A percentile compares a stretch with the other conserved stretches of the same genome.
Conservation (phyloP, 2,888 invertebrate species). For the Leptopilina syphax region DNA sequence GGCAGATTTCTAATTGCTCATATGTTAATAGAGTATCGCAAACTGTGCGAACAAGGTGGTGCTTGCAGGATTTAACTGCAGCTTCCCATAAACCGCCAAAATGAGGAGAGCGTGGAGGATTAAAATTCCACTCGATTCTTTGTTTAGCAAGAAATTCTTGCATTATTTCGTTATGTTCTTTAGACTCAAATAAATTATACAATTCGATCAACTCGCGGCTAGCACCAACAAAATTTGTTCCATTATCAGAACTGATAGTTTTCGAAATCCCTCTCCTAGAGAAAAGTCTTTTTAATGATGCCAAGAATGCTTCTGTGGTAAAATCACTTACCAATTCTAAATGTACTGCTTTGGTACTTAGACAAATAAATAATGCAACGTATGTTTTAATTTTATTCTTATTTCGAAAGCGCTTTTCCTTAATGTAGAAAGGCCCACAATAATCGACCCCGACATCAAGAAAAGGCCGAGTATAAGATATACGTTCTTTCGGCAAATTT, state of each 20-base stretch:
- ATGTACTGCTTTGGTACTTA: conserved; percentile 65
- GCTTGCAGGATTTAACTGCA: conserved; percentile 43
- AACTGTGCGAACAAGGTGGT: conserved; percentile 36
- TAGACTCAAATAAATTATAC: background rate
- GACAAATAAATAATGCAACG: conserved; percentile 63
- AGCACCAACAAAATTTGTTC: conserved; percentile 68
- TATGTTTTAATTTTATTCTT: conserved; percentile 47
- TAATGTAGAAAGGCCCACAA: conserved; percentile 60
- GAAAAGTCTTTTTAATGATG: conserved; percentile 65
- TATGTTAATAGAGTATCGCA: too few species aligned
- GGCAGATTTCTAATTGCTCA: too few species aligned
- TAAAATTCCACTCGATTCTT: too few species aligned
- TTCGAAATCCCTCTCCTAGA: conserved; percentile 61
- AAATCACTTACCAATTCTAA: conserved; percentile 64
- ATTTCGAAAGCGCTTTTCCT: conserved; percentile 57
- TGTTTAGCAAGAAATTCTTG: conserved; percentile 44
- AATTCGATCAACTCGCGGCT: conserved; percentile 57
- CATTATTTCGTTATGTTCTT: conserved; percentile 14
- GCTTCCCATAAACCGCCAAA: too few species aligned
- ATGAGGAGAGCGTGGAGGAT: too few species aligned
- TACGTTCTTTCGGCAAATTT: conserved; percentile 56
- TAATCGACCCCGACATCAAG: conserved; percentile 59
- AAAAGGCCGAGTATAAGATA: conserved; percentile 57
- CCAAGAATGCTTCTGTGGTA: conserved; percentile 64
- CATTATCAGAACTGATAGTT: conserved; percentile 65